Conservation (phyloP, 2,888 invertebrate genomes). For the Cheiracanthium punctorium region DNA sequence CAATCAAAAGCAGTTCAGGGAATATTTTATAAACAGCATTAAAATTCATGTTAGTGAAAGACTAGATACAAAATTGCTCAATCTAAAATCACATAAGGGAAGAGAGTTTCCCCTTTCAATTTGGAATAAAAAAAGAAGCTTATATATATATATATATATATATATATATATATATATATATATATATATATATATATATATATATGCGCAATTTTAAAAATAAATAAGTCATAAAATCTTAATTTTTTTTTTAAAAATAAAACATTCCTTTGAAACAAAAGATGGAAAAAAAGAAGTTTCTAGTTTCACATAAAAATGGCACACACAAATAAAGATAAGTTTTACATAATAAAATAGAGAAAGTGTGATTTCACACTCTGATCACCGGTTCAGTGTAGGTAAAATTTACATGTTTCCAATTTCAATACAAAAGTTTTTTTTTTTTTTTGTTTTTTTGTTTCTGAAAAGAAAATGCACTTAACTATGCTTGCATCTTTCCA, state of each 20-base stretch:
- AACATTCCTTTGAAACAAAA: not conserved
- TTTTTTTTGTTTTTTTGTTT: too few relatives aligned
- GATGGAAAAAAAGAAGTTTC: not conserved
- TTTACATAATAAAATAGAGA: not conserved
- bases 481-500: conserved; percentile 7
- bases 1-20: conserved; percentile 31
- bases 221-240: not conserved
- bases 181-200: too few relatives aligned
- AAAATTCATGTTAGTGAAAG: not conserved
- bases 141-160: too few relatives aligned
- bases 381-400: conserved; percentile 67
- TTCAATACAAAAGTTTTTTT: conserved; percentile 26
- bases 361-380: conserved; percentile 1
- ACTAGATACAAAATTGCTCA: not conserved
- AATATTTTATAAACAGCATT: too few relatives aligned
- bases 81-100: not conserved
- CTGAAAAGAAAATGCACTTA: not conserved
- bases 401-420: conserved; percentile 17
- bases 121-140: not conserved
- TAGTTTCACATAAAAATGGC: not conserved
- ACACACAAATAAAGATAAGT: not conserved
- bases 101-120: not conserved
- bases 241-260: not conserved
- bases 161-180: too few relatives aligned
- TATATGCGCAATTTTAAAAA: not conserved